Percentiles rank a stretch among this genome's conserved stretches.
Evolutionary conservation across 2,797 vertebrate genomes (phyloP).

Genomic region (Gobio occitaniae): DNA sequence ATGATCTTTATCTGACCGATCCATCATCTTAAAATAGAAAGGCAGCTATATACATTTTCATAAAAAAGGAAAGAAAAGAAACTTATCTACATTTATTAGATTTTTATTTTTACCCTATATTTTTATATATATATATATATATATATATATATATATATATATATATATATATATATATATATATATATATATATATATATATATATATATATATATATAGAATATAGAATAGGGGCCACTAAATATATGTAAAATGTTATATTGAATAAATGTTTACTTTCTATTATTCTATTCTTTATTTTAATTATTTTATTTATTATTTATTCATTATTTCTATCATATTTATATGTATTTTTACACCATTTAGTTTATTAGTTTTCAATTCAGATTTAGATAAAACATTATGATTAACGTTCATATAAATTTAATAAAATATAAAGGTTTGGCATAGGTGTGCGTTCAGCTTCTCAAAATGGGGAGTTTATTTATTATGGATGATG

Average conservation of each 20-base stretch:
- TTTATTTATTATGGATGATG: background rate
- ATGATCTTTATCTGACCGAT: background rate
- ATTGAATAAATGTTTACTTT: background rate
- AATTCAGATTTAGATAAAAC: background rate
- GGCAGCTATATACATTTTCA: background rate
- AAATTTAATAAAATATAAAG: background rate
- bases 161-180: too few species aligned
- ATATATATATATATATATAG: too few species aligned
- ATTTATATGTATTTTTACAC: background rate
- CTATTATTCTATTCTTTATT: background rate
- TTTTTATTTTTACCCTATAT: background rate
- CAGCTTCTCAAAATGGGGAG: background rate
- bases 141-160: too few species aligned
- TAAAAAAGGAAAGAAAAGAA: background rate
- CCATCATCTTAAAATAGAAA: background rate
- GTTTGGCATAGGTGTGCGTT: background rate
- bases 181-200: too few species aligned
- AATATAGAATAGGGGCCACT: background rate
- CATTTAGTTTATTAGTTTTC: background rate
- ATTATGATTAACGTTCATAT: background rate
- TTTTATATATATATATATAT: too few species aligned
- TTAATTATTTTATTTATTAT: background rate
- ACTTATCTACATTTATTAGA: background rate
- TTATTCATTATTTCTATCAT: background rate
- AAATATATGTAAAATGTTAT: background rate